Conservation (phyloP, 1,140 invertebrate genomes). For the Drosophila trapezifrons region DNA sequence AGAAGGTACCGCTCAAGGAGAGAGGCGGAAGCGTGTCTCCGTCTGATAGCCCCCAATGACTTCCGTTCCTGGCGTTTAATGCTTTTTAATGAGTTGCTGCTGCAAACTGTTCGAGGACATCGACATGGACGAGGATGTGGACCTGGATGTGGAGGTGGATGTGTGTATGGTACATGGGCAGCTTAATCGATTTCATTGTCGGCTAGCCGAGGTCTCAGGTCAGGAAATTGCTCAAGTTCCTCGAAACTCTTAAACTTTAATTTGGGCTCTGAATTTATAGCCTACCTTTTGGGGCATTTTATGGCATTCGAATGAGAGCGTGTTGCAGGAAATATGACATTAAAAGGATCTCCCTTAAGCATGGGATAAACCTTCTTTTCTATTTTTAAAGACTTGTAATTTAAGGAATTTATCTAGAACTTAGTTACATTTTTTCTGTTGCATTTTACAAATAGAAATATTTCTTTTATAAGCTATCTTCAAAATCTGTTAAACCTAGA, state of each 20-base stretch:
- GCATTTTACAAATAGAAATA: too few relatives aligned
- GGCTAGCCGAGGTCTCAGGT: constrained; percentile 26
- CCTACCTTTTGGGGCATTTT: constrained; percentile 23
- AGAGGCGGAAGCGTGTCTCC: constrained; percentile 73
- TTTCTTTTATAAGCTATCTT: too few relatives aligned
- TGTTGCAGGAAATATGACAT: constrained; percentile 7
- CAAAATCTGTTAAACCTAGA: not conserved
- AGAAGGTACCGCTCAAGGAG: constrained; percentile 42
- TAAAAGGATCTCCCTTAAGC: not conserved
- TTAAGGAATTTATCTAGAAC: not conserved
- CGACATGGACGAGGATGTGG: constrained; percentile 17
- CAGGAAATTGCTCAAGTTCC: constrained; percentile 47
- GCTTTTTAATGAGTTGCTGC: constrained; percentile 78
- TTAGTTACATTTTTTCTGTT: not conserved
- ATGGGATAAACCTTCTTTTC: not conserved
- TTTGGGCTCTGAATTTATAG: constrained; percentile 14
- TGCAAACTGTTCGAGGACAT: constrained; percentile 42
- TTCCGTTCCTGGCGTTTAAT: constrained; percentile 79
- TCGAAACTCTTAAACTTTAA: constrained; percentile 34
- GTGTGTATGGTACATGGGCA: constrained; percentile 13
- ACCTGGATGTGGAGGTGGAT: not conserved
- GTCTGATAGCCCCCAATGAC: constrained; percentile 76
- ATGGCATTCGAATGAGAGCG: constrained; percentile 9
- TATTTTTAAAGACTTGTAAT: not conserved
- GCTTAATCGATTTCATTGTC: constrained; percentile 75